phyloP scores from a whole-genome alignment of 2,888 invertebrate genomes.

The Apoderus coryli region DNA sequence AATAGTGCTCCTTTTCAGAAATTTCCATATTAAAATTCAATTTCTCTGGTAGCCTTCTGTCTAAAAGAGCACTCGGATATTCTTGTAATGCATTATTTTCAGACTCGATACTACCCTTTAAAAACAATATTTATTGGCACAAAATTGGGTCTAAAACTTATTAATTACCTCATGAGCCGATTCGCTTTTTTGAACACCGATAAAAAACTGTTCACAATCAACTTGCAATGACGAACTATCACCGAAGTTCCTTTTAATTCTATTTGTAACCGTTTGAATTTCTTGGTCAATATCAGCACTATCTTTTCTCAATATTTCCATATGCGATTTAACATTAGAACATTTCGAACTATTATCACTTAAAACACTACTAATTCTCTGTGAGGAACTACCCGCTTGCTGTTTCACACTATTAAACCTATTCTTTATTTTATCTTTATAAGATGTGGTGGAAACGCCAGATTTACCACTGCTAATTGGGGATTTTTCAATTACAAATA shows the following conservation, averaged over 20 bases:
- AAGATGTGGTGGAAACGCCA: slow-evolving; percentile 2
- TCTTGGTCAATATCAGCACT: slow-evolving; percentile 7
- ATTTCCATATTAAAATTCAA: slow-evolving; percentile 16
- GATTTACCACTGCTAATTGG: slow-evolving; percentile 8
- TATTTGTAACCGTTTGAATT: slow-evolving; percentile 9
- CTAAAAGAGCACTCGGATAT: too few species aligned
- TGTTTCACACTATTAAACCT: slow-evolving; percentile 7
- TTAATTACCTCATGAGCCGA: too few species aligned
- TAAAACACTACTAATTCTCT: too few species aligned
- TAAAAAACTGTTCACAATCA: too few species aligned
- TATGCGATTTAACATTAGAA: neutral
- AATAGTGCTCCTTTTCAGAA: slow-evolving; percentile 18
- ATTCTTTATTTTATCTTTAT: slow-evolving; percentile 4
- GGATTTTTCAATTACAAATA: slow-evolving; percentile 5
- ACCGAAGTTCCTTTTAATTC: neutral
- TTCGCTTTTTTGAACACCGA: too few species aligned
- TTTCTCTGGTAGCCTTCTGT: slow-evolving; percentile 15
- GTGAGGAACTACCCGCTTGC: neutral
- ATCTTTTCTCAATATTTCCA: slow-evolving; percentile 8
- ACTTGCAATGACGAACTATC: too few species aligned
- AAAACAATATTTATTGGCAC: too few species aligned
- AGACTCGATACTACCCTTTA: too few species aligned
- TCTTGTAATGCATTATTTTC: too few species aligned
- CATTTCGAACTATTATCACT: too few species aligned
- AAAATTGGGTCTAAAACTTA: too few species aligned